Percentiles rank a stretch among this genome's conserved stretches.
Conservation (phyloP, 2,113 vertebrate species). For the Raja brachyura region DNA sequence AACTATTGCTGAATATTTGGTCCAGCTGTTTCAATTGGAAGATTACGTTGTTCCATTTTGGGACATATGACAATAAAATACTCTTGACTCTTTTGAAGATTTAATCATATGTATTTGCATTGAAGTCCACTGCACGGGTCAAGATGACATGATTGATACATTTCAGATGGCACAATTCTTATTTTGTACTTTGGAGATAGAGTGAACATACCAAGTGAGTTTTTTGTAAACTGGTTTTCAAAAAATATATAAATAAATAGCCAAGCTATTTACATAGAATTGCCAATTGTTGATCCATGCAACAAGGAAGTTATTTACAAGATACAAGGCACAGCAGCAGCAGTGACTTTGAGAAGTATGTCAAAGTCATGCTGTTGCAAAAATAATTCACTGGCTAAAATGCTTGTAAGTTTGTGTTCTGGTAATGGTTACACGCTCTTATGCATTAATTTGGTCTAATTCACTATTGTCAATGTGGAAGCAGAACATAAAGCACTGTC, state of each 20-base stretch:
- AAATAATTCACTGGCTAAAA: neutral
- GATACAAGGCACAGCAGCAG: neutral
- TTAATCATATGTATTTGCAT: neutral
- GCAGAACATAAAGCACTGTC: neutral
- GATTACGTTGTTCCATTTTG: too few species aligned
- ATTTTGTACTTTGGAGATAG: neutral
- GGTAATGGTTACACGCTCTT: neutral
- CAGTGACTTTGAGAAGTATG: neutral
- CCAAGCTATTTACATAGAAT: neutral
- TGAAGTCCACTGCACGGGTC: neutral
- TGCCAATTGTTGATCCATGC: neutral
- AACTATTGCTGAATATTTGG: too few species aligned
- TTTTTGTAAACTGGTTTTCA: neutral
- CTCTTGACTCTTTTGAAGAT: too few species aligned
- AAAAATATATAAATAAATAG: neutral
- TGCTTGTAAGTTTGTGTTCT: neutral
- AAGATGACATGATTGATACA: neutral
- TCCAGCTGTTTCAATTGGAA: too few species aligned
- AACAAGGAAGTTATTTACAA: neutral
- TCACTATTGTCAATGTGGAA: neutral
- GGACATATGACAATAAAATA: too few species aligned
- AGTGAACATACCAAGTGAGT: neutral
- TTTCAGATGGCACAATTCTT: neutral
- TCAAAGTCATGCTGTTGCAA: neutral
- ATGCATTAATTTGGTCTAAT: neutral